These are phyloP conservation scores for Acromyrmex charruanus DNA, from an alignment of 1,140 invertebrate species.

Conservation along the genomic window DNA sequence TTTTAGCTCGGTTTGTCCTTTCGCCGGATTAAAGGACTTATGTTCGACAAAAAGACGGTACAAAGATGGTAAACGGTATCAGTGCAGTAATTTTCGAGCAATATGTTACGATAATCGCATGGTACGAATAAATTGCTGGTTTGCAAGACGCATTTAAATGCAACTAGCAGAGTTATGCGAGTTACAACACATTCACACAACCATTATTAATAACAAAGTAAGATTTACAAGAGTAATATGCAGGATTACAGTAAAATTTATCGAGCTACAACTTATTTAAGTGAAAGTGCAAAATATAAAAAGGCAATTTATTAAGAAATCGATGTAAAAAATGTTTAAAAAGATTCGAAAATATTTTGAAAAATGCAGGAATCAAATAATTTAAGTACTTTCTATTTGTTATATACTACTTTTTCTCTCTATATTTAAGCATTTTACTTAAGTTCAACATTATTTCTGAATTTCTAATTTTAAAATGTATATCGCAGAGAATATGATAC, in stretches of 20 bases:
- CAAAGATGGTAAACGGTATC: constrained; percentile 17
- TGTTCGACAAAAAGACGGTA: not conserved
- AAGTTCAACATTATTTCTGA: not conserved
- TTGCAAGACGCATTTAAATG: constrained; percentile 3
- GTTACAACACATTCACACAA: not conserved
- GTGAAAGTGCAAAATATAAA: not conserved
- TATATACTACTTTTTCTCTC: not conserved
- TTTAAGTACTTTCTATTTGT: not conserved
- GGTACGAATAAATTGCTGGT: constrained; percentile 1
- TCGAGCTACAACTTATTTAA: not conserved
- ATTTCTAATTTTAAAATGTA: constrained; percentile 15
- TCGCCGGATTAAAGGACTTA: constrained; percentile 26
- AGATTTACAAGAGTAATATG: not conserved
- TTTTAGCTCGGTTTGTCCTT: constrained; percentile 34
- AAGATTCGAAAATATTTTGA: not conserved
- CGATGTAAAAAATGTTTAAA: not conserved
- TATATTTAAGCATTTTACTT: not conserved
- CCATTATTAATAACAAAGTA: not conserved
- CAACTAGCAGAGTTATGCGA: not conserved
- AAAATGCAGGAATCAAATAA: not conserved
- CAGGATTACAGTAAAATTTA: not conserved
- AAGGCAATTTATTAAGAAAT: not conserved
- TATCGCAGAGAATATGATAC: not conserved
- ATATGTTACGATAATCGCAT: constrained; percentile 26
- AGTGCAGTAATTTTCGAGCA: constrained; percentile 14